A percentile compares a stretch with the other conserved stretches of the same genome.
Conservation (phyloP, 2,797 vertebrate species). For the Sparidentex hasta region DNA sequence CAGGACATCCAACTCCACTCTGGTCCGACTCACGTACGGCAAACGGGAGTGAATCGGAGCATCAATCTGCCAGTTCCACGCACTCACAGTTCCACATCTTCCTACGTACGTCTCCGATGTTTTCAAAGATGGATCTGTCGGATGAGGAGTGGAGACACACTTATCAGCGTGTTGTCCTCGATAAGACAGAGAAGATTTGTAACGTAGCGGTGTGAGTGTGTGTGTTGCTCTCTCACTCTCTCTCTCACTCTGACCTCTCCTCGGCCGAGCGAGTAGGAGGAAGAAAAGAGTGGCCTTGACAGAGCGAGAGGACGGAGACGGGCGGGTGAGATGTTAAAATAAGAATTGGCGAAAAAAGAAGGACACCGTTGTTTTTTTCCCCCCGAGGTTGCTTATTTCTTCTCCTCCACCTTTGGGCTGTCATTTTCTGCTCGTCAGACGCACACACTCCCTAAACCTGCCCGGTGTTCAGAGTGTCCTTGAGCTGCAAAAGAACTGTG, state of each 20-base stretch:
- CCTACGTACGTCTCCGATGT: conserved; percentile 73
- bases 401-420: conserved; percentile 54
- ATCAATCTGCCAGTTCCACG: conserved; percentile 64
- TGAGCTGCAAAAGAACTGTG: conserved; percentile 64
- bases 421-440: conserved; percentile 64
- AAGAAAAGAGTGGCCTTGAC: conserved; percentile 85
- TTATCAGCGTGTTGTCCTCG: conserved; percentile 84
- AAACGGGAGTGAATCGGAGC: conserved; percentile 42
- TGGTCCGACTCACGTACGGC: conserved; percentile 39
- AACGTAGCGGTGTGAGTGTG: conserved; percentile 68
- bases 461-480: conserved; percentile 64
- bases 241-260: conserved; percentile 72
- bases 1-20: conserved; percentile 7
- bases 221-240: conserved; percentile 38
- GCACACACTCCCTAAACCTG: conserved; percentile 79
- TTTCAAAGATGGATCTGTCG: conserved; percentile 84
- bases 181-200: conserved; percentile 84
- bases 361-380: conserved; percentile 73
- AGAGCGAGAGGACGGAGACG: conserved; percentile 68
- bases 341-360: conserved; percentile 63
- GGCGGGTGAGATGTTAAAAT: conserved; percentile 64
- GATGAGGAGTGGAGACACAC: conserved; percentile 83
- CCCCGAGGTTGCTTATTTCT: conserved; percentile 60
- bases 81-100: conserved; percentile 55
- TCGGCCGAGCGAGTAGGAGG: conserved; percentile 76